phyloP scores from a whole-genome alignment of 2,113 vertebrate species.

The Kryptolebias marmoratus region DNA sequence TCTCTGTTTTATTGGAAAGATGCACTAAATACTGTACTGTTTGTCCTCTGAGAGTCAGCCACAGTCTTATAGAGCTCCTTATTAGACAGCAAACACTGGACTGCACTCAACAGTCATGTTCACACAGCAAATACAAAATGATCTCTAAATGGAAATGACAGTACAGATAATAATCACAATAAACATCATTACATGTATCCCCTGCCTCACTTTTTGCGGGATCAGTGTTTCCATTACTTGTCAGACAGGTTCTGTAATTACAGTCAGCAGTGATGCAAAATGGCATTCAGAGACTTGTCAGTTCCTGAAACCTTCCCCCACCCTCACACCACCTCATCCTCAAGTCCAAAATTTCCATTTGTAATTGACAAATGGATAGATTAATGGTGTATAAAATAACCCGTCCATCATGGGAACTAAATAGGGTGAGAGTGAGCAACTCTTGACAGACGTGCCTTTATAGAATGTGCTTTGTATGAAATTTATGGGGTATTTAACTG shows the following conservation, averaged over 20 bases:
- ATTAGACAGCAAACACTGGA: constrained; percentile 40
- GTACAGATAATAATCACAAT: constrained; percentile 34
- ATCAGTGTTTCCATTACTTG: constrained; percentile 25
- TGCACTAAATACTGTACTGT: too few species aligned
- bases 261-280: constrained; percentile 54
- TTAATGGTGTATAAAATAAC: constrained; percentile 77
- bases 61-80: constrained; percentile 24
- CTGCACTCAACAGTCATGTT: constrained; percentile 26
- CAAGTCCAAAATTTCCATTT: constrained; percentile 60
- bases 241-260: constrained; percentile 60
- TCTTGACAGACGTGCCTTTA: constrained; percentile 45
- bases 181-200: constrained; percentile 42
- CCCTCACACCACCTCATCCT: constrained; percentile 10
- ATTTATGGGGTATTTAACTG: constrained; percentile 27
- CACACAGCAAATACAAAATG: constrained; percentile 27
- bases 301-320: constrained; percentile 46
- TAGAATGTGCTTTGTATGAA: constrained; percentile 40
- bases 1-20: too few species aligned
- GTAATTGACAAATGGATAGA: constrained; percentile 76
- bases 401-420: constrained; percentile 69
- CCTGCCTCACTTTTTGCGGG: constrained; percentile 17
- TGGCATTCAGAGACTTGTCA: constrained; percentile 64
- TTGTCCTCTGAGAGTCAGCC: constrained; percentile 40
- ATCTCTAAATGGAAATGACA: constrained; percentile 35
- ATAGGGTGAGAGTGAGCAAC: constrained; percentile 52